A percentile compares a stretch with the other conserved stretches of the same genome.
Evolutionary conservation across 2,888 invertebrate species (phyloP).

Genomic region (Campoletis raptor): DNA sequence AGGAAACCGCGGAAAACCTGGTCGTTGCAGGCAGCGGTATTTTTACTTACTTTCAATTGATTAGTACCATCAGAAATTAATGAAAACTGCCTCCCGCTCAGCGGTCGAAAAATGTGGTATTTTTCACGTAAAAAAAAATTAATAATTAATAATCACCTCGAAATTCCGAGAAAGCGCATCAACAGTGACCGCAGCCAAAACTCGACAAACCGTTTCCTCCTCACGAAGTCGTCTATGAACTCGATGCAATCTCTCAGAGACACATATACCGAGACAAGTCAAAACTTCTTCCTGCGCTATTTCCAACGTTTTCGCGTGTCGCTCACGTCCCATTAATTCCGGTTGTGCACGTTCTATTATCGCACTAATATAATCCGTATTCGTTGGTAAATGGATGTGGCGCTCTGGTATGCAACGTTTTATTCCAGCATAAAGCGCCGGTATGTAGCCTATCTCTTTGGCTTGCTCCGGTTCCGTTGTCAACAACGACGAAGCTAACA

Average conservation of each 20-base stretch:
- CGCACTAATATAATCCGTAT: conserved; percentile 95
- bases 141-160: conserved; percentile 85
- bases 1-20: too few species aligned
- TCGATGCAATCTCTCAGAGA: conserved; percentile 95
- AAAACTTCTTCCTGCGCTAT: conserved; percentile 98
- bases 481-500: conserved; percentile 93
- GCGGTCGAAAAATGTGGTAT: neutral
- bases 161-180: conserved; percentile 96
- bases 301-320: conserved; percentile 98
- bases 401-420: conserved; percentile 94
- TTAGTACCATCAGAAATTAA: too few species aligned
- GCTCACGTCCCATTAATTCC: conserved; percentile 95
- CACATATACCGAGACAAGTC: conserved; percentile 96
- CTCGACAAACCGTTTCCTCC: conserved; percentile 97
- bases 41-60: too few species aligned
- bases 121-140: conserved; percentile 19
- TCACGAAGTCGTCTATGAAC: conserved; percentile 94
- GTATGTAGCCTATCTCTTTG: conserved; percentile 96
- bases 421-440: conserved; percentile 94
- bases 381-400: conserved; percentile 95
- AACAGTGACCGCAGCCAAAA: conserved; percentile 94
- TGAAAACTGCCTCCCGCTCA: too few species aligned
- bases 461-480: conserved; percentile 93
- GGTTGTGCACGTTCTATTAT: conserved; percentile 96
- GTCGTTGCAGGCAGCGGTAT: too few species aligned